Percentiles rank a stretch among this genome's conserved stretches.
phyloP scores from a whole-genome alignment of 2,113 vertebrate species.

The Pedionomus torquatus region DNA sequence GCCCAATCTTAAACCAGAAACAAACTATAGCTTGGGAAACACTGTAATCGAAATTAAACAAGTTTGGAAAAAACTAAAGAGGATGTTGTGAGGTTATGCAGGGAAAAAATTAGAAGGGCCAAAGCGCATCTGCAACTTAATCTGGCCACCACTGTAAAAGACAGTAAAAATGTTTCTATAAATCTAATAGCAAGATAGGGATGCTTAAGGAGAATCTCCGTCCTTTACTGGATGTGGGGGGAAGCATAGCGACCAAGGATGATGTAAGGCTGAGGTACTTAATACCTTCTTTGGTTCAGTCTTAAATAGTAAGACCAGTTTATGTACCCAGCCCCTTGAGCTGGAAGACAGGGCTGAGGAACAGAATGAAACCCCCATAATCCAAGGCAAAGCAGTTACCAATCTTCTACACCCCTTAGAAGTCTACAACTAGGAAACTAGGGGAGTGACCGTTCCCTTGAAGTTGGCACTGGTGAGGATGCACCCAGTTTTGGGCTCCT shows the following conservation, averaged over 20 bases:
- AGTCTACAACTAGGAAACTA: not conserved
- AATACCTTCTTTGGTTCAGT: no score
- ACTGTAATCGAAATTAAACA: not conserved
- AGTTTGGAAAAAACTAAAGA: not conserved
- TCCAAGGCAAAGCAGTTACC: no score
- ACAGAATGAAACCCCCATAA: no score
- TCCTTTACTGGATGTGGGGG: not conserved
- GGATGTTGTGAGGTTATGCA: not conserved
- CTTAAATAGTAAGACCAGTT: no score
- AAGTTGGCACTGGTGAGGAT: not conserved
- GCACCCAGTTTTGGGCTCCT: not conserved
- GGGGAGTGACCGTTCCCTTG: not conserved
- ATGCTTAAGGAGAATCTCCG: not conserved
- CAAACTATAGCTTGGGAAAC: not conserved
- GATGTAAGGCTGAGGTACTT: not conserved
- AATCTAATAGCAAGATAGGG: not conserved
- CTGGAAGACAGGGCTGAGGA: no score
- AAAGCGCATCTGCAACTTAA: not conserved
- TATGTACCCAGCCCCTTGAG: no score
- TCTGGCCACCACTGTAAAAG: not conserved
- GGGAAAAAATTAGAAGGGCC: not conserved
- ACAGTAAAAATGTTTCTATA: not conserved
- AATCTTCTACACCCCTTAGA: no score
- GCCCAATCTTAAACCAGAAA: not conserved
- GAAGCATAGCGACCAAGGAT: not conserved